Base-by-base conservation (phyloP, 2,888 invertebrate species). In the Plebejus melissa region DNA sequence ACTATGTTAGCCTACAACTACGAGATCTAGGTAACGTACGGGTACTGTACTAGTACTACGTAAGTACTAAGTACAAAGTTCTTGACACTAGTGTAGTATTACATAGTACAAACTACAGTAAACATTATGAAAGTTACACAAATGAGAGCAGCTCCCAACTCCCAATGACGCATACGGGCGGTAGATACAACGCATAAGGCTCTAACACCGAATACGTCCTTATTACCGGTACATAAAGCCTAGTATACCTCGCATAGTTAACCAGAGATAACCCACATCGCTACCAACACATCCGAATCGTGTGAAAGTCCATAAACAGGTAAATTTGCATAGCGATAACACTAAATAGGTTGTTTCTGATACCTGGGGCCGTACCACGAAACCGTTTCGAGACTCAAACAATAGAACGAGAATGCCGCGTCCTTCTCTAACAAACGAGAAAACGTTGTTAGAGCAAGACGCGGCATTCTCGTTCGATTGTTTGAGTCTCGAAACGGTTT, bases 251-350 rank as follows among this genome's bases (percentile, higher is more conserved):
- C n/a, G 46, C 11, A 70, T 7, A 16, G 69, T 58, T 72, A 54
- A 74, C 76, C 83, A 79, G 76, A 80, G 83, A 91, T 91, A 92
- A 91, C 91, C 92, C 83, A 91, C 84, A 87, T 91, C 76, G 80
- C 80, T 88, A 89, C 87, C 89, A 78, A 75, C 77, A 81, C 81
- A 83, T 86, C 87, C 87, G 83, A 82, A 83, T 86, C 85, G 82
- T 86, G 86, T 86, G 86, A 88, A 89, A 90, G 86, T 84, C 78
- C 77, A 80, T 81, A 84, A 83, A 83, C 84, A 81, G 82, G 84
- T 82, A 82, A 86, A 90, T 90, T 90, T 89, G 87, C 90, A 89
- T 89, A 87, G 80, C 74, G 79, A 79, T 79, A 79, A 79, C 76
- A 22, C 9, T 46, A 46, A 71, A 71, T 46, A 71, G 41, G 50